These are phyloP conservation scores for Torymus texanus DNA, from an alignment of 2,888 invertebrate species.

Conservation along the genomic window DNA sequence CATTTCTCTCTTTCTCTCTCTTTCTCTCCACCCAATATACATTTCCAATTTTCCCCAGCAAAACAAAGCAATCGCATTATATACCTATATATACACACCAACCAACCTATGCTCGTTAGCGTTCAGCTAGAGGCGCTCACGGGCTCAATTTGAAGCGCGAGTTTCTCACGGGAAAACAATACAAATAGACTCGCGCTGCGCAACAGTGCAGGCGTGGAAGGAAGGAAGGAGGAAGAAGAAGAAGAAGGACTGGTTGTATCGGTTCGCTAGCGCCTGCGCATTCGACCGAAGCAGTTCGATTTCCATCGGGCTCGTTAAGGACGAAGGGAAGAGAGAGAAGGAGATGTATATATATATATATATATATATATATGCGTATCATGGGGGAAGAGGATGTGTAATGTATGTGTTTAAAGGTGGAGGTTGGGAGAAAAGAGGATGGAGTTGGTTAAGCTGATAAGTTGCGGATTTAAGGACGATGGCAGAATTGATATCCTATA, in stretches of 20 bases:
- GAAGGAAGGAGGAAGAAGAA: too few species aligned
- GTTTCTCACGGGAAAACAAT: neutral
- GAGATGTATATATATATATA: too few species aligned
- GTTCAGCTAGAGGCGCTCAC: too few species aligned
- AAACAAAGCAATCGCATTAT: conserved; percentile 12
- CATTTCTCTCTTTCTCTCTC: neutral
- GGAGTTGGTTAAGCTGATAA: too few species aligned
- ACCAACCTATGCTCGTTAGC: neutral
- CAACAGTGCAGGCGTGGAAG: too few species aligned
- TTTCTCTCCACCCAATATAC: neutral
- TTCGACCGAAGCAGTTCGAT: neutral
- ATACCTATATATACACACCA: neutral
- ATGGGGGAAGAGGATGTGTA: too few species aligned
- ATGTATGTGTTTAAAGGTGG: too few species aligned
- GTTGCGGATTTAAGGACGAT: too few species aligned
- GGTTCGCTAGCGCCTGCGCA: neutral
- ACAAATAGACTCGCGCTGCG: neutral
- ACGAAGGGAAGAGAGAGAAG: neutral
- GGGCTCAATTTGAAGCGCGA: too few species aligned
- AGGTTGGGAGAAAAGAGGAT: too few species aligned
- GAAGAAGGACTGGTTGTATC: neutral
- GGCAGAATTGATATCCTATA: too few species aligned
- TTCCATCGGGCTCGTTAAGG: neutral
- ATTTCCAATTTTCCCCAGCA: conserved; percentile 10
- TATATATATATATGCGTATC: too few species aligned